A percentile compares a stretch with the other conserved stretches of the same genome.
phyloP scores from a whole-genome alignment of 2,888 invertebrate species.

The Amiota mariae region DNA sequence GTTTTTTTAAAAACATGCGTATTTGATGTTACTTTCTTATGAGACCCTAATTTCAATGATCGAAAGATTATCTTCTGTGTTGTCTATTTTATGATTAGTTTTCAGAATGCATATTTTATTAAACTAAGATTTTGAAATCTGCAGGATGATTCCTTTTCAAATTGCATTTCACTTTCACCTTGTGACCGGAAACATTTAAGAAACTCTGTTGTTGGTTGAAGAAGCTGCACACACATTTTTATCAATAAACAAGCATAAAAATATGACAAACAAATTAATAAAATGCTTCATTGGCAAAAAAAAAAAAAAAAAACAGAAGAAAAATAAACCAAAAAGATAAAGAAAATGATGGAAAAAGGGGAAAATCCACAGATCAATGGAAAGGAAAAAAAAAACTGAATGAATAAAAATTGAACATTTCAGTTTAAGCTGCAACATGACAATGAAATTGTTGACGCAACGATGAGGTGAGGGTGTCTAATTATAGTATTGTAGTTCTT shows the following conservation, averaged over 20 bases:
- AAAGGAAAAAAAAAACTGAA: background rate
- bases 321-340: slow-evolving; percentile 58
- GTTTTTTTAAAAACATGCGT: no score
- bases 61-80: no score
- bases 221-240: slow-evolving; percentile 55
- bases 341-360: slow-evolving; percentile 34
- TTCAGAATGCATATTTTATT: no score
- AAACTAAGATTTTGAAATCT: no score
- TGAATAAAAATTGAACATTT: slow-evolving; percentile 12
- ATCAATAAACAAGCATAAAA: slow-evolving; percentile 68
- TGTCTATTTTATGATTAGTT: no score
- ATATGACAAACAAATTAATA: slow-evolving; percentile 68
- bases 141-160: no score
- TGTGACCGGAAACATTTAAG: no score
- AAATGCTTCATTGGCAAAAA: slow-evolving; percentile 53
- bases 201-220: background rate
- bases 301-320: slow-evolving; percentile 37
- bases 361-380: slow-evolving; percentile 2
- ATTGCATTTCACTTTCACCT: no score
- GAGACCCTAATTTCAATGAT: no score
- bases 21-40: no score
- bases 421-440: slow-evolving; percentile 7
- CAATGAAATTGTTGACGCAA: slow-evolving; percentile 9
- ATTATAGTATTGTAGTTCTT: background rate
- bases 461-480: background rate